Percentiles rank a stretch among this genome's conserved stretches.
These are phyloP conservation scores for Megaceryle torquata DNA, from an alignment of 2,113 vertebrate species.

Conservation along the genomic window DNA sequence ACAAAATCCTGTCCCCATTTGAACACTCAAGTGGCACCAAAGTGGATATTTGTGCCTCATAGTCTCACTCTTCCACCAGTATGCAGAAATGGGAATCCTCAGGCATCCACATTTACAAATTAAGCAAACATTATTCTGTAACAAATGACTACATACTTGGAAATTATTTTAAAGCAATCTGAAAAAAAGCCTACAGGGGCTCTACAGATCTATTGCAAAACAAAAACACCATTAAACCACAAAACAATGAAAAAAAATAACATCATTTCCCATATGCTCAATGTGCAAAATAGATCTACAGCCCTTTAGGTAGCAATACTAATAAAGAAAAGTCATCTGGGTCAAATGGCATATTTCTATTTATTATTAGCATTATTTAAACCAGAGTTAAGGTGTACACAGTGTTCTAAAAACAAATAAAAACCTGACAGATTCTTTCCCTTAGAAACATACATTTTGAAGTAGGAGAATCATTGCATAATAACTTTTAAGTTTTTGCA, in stretches of 20 bases:
- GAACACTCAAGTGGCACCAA: neutral
- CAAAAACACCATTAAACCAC: constrained; percentile 38
- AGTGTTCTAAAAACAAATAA: neutral
- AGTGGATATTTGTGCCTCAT: neutral
- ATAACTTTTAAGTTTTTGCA: neutral
- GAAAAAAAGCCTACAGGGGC: constrained; percentile 44
- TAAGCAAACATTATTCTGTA: constrained; percentile 38
- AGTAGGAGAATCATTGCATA: neutral
- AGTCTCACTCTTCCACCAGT: neutral
- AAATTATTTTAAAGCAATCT: constrained; percentile 58
- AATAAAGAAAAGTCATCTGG: constrained; percentile 53
- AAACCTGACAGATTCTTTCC: neutral
- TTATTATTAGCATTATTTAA: constrained; percentile 55
- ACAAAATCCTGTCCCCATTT: neutral
- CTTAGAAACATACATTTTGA: neutral
- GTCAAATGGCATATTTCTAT: constrained; percentile 45
- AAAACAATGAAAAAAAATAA: constrained; percentile 16
- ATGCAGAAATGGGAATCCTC: constrained; percentile 32
- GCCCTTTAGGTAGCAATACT: constrained; percentile 41
- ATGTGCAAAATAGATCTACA: constrained; percentile 2
- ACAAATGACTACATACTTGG: constrained; percentile 30
- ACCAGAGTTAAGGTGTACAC: neutral
- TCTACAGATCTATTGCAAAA: constrained; percentile 44
- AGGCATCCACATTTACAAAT: constrained; percentile 46
- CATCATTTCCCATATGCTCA: constrained; percentile 37